phyloP scores from a whole-genome alignment of 1,140 invertebrate species.

The Drosophila sucinea region DNA sequence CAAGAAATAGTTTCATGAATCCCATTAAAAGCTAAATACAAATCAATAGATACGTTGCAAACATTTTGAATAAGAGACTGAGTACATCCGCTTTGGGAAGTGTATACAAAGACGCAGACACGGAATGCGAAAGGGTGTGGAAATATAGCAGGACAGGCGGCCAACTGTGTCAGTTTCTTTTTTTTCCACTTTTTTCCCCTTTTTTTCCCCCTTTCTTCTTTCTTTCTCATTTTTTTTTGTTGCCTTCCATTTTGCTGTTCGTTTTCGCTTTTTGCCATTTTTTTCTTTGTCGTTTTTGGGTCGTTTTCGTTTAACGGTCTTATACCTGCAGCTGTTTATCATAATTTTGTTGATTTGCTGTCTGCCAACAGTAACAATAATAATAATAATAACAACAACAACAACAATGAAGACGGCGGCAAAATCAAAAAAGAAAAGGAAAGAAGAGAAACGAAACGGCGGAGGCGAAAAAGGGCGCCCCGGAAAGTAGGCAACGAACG shows the following conservation, averaged over 20 bases:
- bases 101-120: background rate
- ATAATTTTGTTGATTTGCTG: conserved; percentile 82
- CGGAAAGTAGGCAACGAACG: conserved; percentile 50
- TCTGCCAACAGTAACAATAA: conserved; percentile 68
- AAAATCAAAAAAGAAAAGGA: conserved; percentile 58
- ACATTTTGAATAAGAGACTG: background rate
- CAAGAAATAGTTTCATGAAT: too few relatives aligned
- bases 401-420: conserved; percentile 43
- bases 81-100: background rate
- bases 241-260: conserved; percentile 17
- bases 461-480: conserved; percentile 42
- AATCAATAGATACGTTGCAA: too few relatives aligned
- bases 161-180: conserved; percentile 55
- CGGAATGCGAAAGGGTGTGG: background rate
- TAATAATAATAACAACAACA: conserved; percentile 61
- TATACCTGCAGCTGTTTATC: conserved; percentile 81
- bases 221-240: conserved; percentile 30
- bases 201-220: conserved; percentile 31
- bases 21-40: too few relatives aligned
- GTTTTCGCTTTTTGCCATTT: conserved; percentile 28
- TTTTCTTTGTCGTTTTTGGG: conserved; percentile 48
- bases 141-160: conserved; percentile 42
- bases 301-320: conserved; percentile 60
- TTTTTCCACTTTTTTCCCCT: conserved; percentile 22
- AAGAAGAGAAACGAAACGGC: conserved; percentile 21